Evolutionary conservation across 1,140 invertebrate species (phyloP).

Genomic region (Drosophila sulfurigaster): DNA sequence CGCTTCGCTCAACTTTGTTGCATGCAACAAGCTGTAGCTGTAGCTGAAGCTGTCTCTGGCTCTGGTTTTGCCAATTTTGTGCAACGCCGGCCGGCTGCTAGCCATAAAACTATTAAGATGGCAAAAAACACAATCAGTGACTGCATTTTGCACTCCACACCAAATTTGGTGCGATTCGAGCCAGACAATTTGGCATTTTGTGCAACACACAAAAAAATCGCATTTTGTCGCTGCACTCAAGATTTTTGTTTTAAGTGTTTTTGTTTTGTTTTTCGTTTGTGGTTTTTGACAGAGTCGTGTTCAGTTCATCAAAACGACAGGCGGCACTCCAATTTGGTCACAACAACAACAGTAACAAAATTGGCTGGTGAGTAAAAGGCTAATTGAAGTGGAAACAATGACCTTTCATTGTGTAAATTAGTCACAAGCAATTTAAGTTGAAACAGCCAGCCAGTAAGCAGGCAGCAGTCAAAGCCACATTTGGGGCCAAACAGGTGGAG

Average conservation of each 20-base stretch:
- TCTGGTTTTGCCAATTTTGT: conserved; percentile 50
- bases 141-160: conserved; percentile 55
- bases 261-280: conserved; percentile 42
- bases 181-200: conserved; percentile 80
- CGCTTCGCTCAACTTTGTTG: conserved; percentile 54
- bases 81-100: conserved; percentile 54
- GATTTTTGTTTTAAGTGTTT: too few species aligned
- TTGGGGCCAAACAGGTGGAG: conserved; percentile 52
- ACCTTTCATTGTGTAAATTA: conserved; percentile 78
- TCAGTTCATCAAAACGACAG: conserved; percentile 57
- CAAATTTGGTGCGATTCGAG: conserved; percentile 67
- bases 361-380: conserved; percentile 53
- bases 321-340: conserved; percentile 67
- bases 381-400: conserved; percentile 82
- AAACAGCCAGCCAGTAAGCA: conserved; percentile 3
- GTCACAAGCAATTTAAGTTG: conserved; percentile 71
- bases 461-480: conserved; percentile 16
- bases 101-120: conserved; percentile 63
- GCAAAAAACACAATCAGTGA: conserved; percentile 32
- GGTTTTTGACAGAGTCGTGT: conserved; percentile 37
- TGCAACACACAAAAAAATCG: conserved; percentile 51
- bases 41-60: not conserved
- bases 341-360: conserved; percentile 25
- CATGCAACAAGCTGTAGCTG: conserved; percentile 54
- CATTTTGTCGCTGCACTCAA: conserved; percentile 49